These are phyloP conservation scores for Polyommatus icarus DNA, from an alignment of 2,888 invertebrate species.

Conservation along the genomic window DNA sequence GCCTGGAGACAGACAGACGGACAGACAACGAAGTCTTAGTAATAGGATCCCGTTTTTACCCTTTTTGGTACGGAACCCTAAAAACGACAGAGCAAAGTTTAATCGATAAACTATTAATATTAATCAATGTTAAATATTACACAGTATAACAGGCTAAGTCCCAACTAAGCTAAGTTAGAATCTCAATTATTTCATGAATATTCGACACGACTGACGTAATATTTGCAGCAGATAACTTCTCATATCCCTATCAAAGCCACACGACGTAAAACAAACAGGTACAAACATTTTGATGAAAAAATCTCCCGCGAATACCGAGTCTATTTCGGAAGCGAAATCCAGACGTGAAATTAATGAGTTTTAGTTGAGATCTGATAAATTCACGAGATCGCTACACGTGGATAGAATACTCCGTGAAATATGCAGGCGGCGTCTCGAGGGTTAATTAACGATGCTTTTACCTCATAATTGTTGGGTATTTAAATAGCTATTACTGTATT, in stretches of 20 bases:
- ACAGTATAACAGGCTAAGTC: background rate
- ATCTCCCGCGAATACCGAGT: background rate
- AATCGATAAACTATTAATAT: no score
- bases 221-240: background rate
- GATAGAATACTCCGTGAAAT: conserved; percentile 1
- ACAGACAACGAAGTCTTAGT: no score
- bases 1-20: no score
- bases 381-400: conserved; percentile 2
- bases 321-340: conserved; percentile 10
- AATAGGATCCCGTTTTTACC: no score
- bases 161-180: background rate
- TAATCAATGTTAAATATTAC: background rate
- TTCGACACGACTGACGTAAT: background rate
- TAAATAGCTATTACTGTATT: conserved; percentile 23
- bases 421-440: conserved; percentile 1
- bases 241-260: conserved; percentile 12
- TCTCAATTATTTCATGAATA: background rate
- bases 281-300: conserved; percentile 22
- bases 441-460: conserved; percentile 20
- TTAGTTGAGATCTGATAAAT: conserved; percentile 15
- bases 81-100: no score
- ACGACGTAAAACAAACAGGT: conserved; percentile 5
- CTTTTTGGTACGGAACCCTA: no score
- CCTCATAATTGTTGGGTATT: background rate
- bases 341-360: conserved; percentile 18